phyloP scores from a whole-genome alignment of 2,797 vertebrate genomes.

The Vireo griseus region DNA sequence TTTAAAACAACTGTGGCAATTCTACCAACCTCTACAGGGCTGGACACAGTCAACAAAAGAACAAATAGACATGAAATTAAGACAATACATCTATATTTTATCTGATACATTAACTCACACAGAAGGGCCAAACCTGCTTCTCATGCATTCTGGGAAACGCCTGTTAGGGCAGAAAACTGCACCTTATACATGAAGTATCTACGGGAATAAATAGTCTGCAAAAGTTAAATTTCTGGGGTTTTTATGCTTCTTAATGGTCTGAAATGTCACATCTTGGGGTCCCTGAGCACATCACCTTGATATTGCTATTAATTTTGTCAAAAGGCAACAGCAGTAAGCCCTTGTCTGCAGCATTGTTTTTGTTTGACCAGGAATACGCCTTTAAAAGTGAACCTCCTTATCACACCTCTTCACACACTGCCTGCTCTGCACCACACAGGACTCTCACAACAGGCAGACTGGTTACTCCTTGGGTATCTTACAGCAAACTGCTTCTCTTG shows the following conservation, averaged over 20 bases:
- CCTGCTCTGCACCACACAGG: not conserved
- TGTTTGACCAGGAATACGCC: not conserved
- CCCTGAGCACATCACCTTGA: not conserved
- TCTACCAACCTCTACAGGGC: not conserved
- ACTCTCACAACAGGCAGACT: not conserved
- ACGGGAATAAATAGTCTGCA: not conserved
- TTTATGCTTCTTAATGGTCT: not conserved
- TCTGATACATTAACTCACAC: not conserved
- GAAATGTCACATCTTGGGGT: not conserved
- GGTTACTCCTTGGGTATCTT: not conserved
- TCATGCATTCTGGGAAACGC: not conserved
- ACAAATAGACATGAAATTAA: not conserved
- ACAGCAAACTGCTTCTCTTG: not conserved
- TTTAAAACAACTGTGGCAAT: not conserved
- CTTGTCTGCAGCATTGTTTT: not conserved
- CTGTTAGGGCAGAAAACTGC: not conserved
- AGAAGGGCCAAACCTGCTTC: not conserved
- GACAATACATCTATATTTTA: not conserved
- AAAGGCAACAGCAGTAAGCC: not conserved
- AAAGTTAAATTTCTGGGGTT: not conserved
- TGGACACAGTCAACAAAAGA: not conserved
- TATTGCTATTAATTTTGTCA: not conserved
- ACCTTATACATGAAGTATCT: fast-evolving
- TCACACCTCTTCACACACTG: not conserved
- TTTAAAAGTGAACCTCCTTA: not conserved